Conservation (phyloP, 2,888 invertebrate genomes). For the Rotaria magnacalcarata region DNA sequence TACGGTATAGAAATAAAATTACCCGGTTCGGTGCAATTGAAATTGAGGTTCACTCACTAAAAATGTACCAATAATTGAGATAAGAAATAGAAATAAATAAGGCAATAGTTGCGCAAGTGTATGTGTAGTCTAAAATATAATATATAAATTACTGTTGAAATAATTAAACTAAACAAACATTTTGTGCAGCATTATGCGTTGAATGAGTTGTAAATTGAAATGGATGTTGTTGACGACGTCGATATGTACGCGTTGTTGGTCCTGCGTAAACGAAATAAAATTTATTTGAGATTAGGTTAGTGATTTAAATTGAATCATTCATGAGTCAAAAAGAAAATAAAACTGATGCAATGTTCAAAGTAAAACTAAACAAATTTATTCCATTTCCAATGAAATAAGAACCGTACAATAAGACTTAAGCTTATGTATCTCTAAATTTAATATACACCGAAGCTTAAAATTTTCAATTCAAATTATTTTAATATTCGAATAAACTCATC, state of each 20-base stretch:
- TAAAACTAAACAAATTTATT: too few relatives aligned
- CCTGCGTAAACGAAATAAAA: background rate
- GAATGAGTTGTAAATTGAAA: conserved; percentile 32
- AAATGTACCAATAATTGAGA: conserved; percentile 90
- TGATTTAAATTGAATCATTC: too few relatives aligned
- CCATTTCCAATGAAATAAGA: too few relatives aligned
- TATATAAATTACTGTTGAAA: background rate
- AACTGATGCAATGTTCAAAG: too few relatives aligned
- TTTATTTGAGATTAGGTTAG: too few relatives aligned
- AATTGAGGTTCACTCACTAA: conserved; percentile 77
- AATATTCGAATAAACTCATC: too few relatives aligned
- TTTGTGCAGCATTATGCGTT: background rate
- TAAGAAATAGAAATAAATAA: conserved; percentile 79
- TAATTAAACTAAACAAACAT: background rate
- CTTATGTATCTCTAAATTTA: too few relatives aligned
- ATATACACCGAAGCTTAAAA: too few relatives aligned
- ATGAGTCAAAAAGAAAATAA: too few relatives aligned
- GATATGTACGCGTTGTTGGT: background rate
- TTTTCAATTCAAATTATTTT: too few relatives aligned
- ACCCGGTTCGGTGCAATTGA: conserved; percentile 43
- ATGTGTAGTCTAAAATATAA: background rate
- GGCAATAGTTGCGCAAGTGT: conserved; percentile 71
- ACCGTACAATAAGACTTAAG: too few relatives aligned
- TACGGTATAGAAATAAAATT: background rate
- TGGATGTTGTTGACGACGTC: conserved; percentile 25